These are phyloP conservation scores for Lepidostoma basale DNA, from an alignment of 1,140 invertebrate species.

Conservation along the genomic window DNA sequence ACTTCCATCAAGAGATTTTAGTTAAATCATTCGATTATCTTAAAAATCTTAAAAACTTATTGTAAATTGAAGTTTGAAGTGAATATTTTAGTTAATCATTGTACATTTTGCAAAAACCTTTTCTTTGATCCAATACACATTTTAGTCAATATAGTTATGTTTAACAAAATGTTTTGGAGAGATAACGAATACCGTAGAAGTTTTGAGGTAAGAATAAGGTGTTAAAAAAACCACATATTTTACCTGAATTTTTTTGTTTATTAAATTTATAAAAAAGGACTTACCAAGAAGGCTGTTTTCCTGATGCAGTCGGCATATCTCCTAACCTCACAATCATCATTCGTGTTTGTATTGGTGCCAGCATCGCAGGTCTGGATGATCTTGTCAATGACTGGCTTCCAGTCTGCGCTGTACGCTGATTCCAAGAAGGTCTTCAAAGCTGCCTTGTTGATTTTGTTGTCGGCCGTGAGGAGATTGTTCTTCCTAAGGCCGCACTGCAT, in stretches of 20 bases:
- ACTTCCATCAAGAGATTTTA: too few relatives aligned
- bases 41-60: too few relatives aligned
- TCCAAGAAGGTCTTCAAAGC: constrained; percentile 35
- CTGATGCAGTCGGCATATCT: constrained; percentile 32
- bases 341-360: not conserved
- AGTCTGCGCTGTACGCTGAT: constrained; percentile 12
- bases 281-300: constrained; percentile 26
- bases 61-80: too few relatives aligned
- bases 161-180: not conserved
- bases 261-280: not conserved
- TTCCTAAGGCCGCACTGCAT: constrained; percentile 29
- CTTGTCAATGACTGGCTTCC: constrained; percentile 8
- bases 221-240: too few relatives aligned
- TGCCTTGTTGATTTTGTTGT: constrained; percentile 16
- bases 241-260: too few relatives aligned
- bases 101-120: too few relatives aligned
- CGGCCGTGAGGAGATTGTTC: constrained; percentile 14
- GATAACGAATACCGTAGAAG: too few relatives aligned
- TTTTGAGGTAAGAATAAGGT: too few relatives aligned
- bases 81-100: too few relatives aligned
- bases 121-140: not conserved
- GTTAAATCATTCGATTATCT: too few relatives aligned
- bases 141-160: not conserved
- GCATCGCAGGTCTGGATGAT: not conserved
- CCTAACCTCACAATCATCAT: constrained; percentile 13